Conservation (phyloP, 2,113 vertebrate genomes). For the Lucifuga dentata region DNA sequence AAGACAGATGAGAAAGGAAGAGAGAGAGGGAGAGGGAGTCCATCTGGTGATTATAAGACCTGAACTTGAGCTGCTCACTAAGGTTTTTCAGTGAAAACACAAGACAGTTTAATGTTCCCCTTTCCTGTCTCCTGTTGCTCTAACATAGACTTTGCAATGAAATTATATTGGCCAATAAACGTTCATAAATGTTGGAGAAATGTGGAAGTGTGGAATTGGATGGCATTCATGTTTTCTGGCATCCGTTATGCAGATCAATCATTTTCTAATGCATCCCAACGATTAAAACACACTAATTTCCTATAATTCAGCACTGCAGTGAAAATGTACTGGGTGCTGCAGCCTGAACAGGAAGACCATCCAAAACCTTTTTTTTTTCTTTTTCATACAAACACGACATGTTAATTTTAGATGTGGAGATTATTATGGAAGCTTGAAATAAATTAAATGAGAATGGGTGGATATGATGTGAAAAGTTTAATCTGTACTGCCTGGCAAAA, state of each 20-base stretch:
- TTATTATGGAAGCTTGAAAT: background rate
- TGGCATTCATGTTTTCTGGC: constrained; percentile 16
- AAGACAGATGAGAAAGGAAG: constrained; percentile 35
- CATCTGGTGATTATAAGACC: constrained; percentile 24
- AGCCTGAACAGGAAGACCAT: no score
- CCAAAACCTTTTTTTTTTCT: no score
- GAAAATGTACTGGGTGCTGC: background rate
- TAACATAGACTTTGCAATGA: background rate
- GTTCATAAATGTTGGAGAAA: background rate
- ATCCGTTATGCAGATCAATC: constrained; percentile 27
- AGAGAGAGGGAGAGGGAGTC: constrained; percentile 37
- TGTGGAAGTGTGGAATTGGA: constrained; percentile 2
- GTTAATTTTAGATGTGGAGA: background rate
- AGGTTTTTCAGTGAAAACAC: constrained; percentile 1
- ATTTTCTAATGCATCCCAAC: constrained; percentile 11
- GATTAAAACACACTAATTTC: background rate
- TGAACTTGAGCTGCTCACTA: constrained; percentile 18
- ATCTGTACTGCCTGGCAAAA: no score
- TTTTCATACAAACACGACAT: no score
- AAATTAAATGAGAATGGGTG: background rate
- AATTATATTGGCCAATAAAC: background rate
- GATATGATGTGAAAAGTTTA: background rate
- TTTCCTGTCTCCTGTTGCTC: background rate
- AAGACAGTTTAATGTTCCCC: background rate
- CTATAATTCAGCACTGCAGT: background rate